A percentile compares a stretch with the other conserved stretches of the same genome.
Evolutionary conservation across 2,888 invertebrate species (phyloP).

Genomic region (Cantharis nigra): DNA sequence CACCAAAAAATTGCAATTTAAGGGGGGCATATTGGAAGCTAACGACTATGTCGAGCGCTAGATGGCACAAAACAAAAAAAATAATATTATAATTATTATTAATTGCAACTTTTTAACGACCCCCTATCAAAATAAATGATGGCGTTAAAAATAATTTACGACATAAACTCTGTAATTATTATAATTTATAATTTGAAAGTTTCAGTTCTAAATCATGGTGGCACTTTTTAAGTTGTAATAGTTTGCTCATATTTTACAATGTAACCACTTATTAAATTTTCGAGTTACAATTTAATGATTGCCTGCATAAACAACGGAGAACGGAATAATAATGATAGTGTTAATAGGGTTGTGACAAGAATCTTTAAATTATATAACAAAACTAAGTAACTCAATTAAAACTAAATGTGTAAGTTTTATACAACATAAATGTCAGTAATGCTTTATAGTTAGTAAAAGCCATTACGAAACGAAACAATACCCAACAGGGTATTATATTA

Average conservation of each 20-base stretch:
- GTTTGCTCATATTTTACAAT: background rate
- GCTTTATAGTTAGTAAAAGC: slow-evolving; percentile 10
- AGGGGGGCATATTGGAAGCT: background rate
- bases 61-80: background rate
- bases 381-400: slow-evolving; percentile 8
- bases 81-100: no score
- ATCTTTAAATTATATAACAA: slow-evolving; percentile 1
- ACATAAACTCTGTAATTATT: background rate
- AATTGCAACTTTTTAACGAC: background rate
- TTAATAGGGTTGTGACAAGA: background rate
- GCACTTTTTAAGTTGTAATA: background rate
- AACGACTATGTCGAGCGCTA: background rate
- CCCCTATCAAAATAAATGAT: no score
- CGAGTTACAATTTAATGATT: background rate
- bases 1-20: background rate
- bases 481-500: slow-evolving; percentile 5
- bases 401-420: slow-evolving; percentile 6
- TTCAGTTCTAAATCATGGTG: background rate
- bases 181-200: background rate
- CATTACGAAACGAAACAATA: slow-evolving; percentile 12
- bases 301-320: background rate
- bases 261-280: background rate
- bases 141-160: background rate
- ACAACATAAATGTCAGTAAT: slow-evolving; percentile 2
- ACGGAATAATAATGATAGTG: background rate